These are phyloP conservation scores for Synergus laeviventris DNA, from an alignment of 2,888 invertebrate genomes.

Conservation along the genomic window DNA sequence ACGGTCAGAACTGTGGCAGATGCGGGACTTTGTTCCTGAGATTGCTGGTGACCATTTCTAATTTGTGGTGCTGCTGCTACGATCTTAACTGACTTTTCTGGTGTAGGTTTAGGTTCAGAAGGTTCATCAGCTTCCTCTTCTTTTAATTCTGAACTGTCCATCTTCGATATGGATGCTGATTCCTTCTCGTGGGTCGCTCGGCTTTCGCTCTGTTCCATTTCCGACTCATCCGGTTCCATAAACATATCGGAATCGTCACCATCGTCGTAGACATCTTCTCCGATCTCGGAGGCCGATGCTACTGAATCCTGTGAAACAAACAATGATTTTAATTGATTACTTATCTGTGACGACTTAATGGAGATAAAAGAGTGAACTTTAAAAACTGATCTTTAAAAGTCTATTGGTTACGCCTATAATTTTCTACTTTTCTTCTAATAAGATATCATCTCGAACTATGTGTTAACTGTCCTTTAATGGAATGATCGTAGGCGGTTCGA, in stretches of 20 bases:
- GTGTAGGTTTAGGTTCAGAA: neutral
- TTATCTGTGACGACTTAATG: too few relatives aligned
- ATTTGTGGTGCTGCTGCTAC: neutral
- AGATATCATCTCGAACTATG: constrained; percentile 20
- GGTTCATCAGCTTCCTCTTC: neutral
- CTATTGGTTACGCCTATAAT: neutral
- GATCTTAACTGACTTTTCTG: neutral
- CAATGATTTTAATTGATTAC: neutral
- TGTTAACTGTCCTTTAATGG: constrained; percentile 15
- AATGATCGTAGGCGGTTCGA: constrained; percentile 37
- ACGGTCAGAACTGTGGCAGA: constrained; percentile 1
- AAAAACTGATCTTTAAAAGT: neutral
- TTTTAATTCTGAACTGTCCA: neutral
- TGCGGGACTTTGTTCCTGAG: neutral
- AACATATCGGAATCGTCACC: constrained; percentile 76
- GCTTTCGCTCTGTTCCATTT: constrained; percentile 53
- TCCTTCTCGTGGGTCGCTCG: constrained; percentile 38
- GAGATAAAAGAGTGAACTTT: neutral
- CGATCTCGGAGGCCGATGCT: constrained; percentile 67
- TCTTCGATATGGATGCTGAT: constrained; percentile 5
- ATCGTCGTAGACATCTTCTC: constrained; percentile 72
- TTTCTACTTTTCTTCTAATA: constrained; percentile 1
- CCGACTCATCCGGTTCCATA: constrained; percentile 74
- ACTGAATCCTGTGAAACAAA: constrained; percentile 67
- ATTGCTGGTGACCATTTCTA: constrained; percentile 23